These are phyloP conservation scores for Lepidocyrtoides sp. DNA, from an alignment of 2,888 invertebrate species.

Conservation along the genomic window DNA sequence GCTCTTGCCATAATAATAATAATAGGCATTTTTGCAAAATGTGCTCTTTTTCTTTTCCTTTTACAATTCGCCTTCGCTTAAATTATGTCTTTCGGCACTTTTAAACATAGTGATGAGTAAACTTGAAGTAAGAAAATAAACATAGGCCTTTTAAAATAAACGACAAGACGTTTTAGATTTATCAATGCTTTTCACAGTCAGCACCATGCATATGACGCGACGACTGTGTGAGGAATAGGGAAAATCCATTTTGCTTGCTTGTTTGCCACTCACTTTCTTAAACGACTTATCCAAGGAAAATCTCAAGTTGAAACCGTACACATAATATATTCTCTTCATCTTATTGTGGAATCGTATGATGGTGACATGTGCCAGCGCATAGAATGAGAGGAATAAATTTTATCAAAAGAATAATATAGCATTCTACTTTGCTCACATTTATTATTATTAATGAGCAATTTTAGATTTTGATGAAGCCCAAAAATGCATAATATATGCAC, in stretches of 20 bases:
- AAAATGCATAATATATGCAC: too few relatives aligned
- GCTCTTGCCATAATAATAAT: too few relatives aligned
- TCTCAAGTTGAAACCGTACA: not conserved
- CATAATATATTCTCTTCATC: not conserved
- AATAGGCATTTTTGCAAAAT: conserved; percentile 5
- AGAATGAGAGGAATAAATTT: conserved; percentile 27
- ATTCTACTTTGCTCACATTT: not conserved
- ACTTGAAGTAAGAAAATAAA: conserved; percentile 28
- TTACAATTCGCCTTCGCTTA: not conserved
- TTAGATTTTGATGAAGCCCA: too few relatives aligned
- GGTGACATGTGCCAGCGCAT: conserved; percentile 5
- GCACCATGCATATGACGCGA: not conserved
- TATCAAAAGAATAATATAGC: not conserved
- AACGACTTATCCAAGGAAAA: not conserved
- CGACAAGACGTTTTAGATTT: not conserved
- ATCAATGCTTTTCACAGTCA: not conserved
- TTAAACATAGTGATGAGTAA: conserved; percentile 24
- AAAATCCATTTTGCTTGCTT: not conserved
- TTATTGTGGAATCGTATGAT: not conserved
- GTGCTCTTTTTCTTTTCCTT: not conserved
- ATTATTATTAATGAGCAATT: conserved; percentile 1
- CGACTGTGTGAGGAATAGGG: not conserved
- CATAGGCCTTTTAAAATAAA: conserved; percentile 4
- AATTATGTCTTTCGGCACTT: conserved; percentile 8
- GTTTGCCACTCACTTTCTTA: not conserved